Conservation (phyloP, 2,888 invertebrate species). For the Crepidodera aurea region DNA sequence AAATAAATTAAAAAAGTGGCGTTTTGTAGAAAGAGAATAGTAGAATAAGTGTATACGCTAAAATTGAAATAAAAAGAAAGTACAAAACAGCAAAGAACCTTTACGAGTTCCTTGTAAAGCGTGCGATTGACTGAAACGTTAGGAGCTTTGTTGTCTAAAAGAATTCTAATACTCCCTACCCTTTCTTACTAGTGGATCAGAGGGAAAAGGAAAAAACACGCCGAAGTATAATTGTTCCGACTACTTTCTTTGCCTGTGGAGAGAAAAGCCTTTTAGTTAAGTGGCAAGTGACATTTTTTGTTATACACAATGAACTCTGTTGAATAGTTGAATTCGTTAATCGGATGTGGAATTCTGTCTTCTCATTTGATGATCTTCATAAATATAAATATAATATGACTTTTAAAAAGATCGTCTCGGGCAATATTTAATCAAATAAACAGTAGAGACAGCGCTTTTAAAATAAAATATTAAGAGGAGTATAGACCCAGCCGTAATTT, state of each 20-base stretch:
- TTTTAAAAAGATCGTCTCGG: neutral
- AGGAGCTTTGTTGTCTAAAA: conserved; percentile 35
- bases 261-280: conserved; percentile 20
- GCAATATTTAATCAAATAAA: too few species aligned
- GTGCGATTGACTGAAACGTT: conserved; percentile 43
- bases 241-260: conserved; percentile 43
- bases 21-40: conserved; percentile 15
- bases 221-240: conserved; percentile 50
- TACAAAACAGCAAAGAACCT: conserved; percentile 38
- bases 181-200: conserved; percentile 39
- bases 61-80: conserved; percentile 25
- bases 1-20: conserved; percentile 5
- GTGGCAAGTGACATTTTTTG: conserved; percentile 23
- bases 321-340: conserved; percentile 4
- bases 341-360: neutral
- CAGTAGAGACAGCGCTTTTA: too few species aligned
- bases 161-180: conserved; percentile 38
- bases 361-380: conserved; percentile 1
- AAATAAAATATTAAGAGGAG: too few species aligned
- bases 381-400: neutral
- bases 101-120: conserved; percentile 40
- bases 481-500: too few species aligned
- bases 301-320: neutral
- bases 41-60: conserved; percentile 17
- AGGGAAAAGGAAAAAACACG: conserved; percentile 45